These are phyloP conservation scores for Porites lobata DNA, from an alignment of 92 coral and sea anemone species.

Conservation along the genomic window DNA sequence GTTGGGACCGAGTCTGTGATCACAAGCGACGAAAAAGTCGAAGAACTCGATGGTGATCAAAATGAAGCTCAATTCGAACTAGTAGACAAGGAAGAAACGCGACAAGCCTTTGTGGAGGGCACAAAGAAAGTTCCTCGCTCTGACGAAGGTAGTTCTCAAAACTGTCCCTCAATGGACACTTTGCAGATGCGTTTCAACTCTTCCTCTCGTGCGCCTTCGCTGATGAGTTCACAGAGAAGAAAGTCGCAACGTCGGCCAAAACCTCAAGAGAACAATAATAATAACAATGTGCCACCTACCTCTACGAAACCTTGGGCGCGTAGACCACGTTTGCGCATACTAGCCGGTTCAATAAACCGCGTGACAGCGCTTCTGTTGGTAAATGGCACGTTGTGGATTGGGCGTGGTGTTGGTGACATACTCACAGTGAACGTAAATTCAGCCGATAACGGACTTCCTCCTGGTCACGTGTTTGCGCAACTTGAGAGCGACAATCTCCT, in stretches of 20 bases:
- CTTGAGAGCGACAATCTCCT: conserved; percentile 77
- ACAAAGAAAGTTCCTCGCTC: conserved; percentile 29
- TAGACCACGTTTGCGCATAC: conserved; percentile 77
- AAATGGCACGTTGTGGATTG: conserved; percentile 87
- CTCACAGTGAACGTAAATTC: conserved; percentile 80
- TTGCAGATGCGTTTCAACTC: conserved; percentile 48
- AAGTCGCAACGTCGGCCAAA: conserved; percentile 57
- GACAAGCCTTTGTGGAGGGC: conserved; percentile 70
- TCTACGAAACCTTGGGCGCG: conserved; percentile 49
- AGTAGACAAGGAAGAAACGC: conserved; percentile 68
- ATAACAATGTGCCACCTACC: background rate
- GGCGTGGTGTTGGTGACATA: conserved; percentile 84
- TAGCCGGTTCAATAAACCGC: conserved; percentile 82
- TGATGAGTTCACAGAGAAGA: conserved; percentile 70
- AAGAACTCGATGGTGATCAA: background rate
- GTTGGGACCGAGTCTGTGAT: background rate
- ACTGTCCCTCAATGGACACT: conserved; percentile 65
- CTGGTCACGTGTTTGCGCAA: conserved; percentile 84
- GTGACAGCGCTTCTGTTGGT: conserved; percentile 81
- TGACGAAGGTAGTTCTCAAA: background rate
- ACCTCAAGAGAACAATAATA: background rate
- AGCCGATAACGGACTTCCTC: conserved; percentile 46
- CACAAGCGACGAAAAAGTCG: background rate
- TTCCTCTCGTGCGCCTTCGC: conserved; percentile 64
- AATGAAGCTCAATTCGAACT: conserved; percentile 65